Base-by-base conservation (phyloP, 2,888 invertebrate species). In the Pterostichus niger region DNA sequence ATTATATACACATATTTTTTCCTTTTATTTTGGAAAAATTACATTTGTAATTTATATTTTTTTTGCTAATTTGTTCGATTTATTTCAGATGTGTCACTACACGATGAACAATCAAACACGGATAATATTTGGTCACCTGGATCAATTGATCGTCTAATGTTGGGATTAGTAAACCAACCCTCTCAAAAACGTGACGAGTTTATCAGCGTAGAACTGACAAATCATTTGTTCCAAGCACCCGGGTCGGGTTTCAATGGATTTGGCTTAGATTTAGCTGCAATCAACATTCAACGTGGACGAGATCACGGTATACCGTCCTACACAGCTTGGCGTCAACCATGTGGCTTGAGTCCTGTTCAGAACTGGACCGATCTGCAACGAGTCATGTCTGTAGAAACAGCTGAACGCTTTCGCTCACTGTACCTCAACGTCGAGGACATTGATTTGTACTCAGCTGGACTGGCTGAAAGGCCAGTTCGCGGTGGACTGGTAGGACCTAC, bases 291-390 rank as follows among this genome's bases (percentile, higher is more conserved):
- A 88, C 90, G 95, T 78, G 97, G 96, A 0, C 91, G 97, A 40
- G 97, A 97, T 88, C 97, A 97, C 87, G 97, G 97, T 0, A 91
- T 97, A 0, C 94, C 96, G 0, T 91, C 95, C 0, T 97, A 97
- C 87, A 94, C 95, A 0, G 89, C 93, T 0, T 97, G 96, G 96
- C 92, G 96, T 44, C 92, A 93, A 84, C 95, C 96, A 0, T 97
- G 97, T 87, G 95, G 96, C 0, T 88, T 96, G 0, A 92, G 93
- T 0, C 90, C 92, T 0, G 92, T 96, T 15, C 90, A 90, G 13
- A 91, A 90, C 54, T 97, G 96, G 93, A 91, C 93, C 7, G 96
- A 96, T 86, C 90, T 97, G 46, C 91, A 93, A 15, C 92, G 92
- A 84, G 92, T 94, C 0, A 94, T 96, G 91, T 93, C 94, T 0